Evolutionary conservation across 2,888 invertebrate species (phyloP), one percentile per base, ranked within the genome.

Genomic region (Philopedon plagiatum): DNA sequence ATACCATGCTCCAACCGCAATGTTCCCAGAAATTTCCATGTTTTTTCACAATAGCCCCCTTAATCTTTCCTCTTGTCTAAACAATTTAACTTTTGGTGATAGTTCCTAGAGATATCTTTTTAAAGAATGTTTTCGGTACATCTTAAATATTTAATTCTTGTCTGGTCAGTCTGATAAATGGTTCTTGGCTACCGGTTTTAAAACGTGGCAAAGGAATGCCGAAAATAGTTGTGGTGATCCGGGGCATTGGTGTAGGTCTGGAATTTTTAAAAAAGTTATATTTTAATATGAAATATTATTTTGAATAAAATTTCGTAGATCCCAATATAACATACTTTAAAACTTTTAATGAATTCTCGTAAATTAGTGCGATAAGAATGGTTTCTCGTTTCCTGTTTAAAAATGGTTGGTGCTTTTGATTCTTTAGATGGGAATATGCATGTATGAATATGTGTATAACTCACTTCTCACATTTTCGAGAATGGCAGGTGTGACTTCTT

Each of bases 161-260:
- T 69, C 69, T 56, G 69, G 26, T 34, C 26, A 21, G 44, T 9
- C 32, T 69, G 69, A 69, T 63, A 41, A 69, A 69, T 69, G 69
- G 69, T 56, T 63, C 61, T 56, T 15, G 34, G 69, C 69, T 69
- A 69, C 69, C 29, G 69, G 69, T 69, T 57, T 69, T 63, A 54
- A 41, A 61, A 61, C 61, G 39, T 29, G 15, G 61, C 41, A 54
- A 61, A 61, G 49, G 61, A 41, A 44, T 44, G 61, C 68, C 68
- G 68, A 68, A 61, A 61, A 54, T n/a, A 54, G 68, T 54, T 44
- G 26, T 26, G 26, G 18, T 23, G 26, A 23, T 49, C n/a, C 3
- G 7, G 49, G 11, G 26, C 49, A 49, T n/a, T 49, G 49, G 49
- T 49, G 23, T 49, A 21, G 15, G 2, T 2, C 34, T 7, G 11